phyloP scores from a whole-genome alignment of 2,113 vertebrate genomes.

The Oncorhynchus gorbuscha region DNA sequence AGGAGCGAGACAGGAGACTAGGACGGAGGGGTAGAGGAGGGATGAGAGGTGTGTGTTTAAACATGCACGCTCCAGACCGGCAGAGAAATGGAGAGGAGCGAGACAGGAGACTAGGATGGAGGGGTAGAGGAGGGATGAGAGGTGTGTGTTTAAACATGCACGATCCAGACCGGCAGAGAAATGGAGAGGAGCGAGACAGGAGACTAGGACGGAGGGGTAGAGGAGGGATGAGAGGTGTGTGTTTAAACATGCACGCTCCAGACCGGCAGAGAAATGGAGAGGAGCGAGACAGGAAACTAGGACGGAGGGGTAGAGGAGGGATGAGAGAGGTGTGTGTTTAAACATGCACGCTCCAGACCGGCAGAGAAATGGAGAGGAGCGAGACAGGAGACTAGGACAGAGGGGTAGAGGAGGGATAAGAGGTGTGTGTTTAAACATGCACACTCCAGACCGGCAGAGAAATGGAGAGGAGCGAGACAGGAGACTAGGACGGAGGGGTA shows the following conservation, averaged over 20 bases:
- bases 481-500: slow-evolving; percentile 15
- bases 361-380: neutral
- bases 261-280: neutral
- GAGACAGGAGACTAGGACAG: slow-evolving; percentile 3
- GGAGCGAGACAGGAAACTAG: neutral
- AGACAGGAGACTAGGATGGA: too few species aligned
- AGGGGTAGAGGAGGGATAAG: slow-evolving; percentile 4
- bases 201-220: slow-evolving; percentile 16
- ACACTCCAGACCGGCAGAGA: neutral
- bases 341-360: neutral
- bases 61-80: too few species aligned
- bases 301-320: slow-evolving; percentile 14
- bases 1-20: too few species aligned
- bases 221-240: neutral
- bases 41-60: too few species aligned
- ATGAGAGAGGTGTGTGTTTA: too few species aligned
- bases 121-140: too few species aligned
- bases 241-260: neutral
- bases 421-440: neutral
- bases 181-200: neutral
- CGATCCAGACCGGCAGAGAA: neutral
- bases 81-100: too few species aligned
- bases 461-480: neutral
- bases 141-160: neutral
- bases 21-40: too few species aligned